A percentile compares a stretch with the other conserved stretches of the same genome.
phyloP scores from a whole-genome alignment of 2,113 vertebrate species.

The Willisornis vidua region DNA sequence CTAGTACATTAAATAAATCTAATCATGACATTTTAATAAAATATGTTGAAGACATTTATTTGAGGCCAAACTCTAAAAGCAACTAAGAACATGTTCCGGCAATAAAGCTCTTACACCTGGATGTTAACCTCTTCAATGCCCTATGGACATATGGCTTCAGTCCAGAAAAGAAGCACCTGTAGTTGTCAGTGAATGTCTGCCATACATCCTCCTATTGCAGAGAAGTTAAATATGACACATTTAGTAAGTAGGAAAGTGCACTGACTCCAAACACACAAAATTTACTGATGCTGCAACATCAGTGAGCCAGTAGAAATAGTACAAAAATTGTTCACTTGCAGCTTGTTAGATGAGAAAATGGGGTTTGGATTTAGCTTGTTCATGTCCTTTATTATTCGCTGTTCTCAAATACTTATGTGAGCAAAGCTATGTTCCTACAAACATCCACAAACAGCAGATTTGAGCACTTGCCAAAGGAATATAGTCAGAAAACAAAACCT shows the following conservation, averaged over 20 bases:
- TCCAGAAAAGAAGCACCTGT: constrained; percentile 76
- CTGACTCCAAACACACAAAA: neutral
- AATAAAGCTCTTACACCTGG: constrained; percentile 66
- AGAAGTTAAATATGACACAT: constrained; percentile 15
- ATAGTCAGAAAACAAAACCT: constrained; percentile 68
- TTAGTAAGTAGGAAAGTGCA: neutral
- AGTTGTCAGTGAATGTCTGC: constrained; percentile 54
- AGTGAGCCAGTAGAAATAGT: neutral
- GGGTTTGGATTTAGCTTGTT: constrained; percentile 32
- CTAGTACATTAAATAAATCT: constrained; percentile 58
- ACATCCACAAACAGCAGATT: constrained; percentile 61
- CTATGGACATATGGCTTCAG: constrained; percentile 65
- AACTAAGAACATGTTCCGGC: constrained; percentile 37
- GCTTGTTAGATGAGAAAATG: constrained; percentile 4
- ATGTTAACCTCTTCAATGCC: constrained; percentile 69
- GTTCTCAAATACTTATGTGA: constrained; percentile 55
- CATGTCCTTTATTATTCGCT: constrained; percentile 8
- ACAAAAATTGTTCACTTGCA: constrained; percentile 31
- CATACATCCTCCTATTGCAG: constrained; percentile 24
- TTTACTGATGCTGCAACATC: constrained; percentile 14
- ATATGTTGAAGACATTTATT: constrained; percentile 32
- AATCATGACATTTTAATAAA: constrained; percentile 61
- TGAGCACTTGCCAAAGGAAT: constrained; percentile 49
- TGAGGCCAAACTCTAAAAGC: constrained; percentile 50
- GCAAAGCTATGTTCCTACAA: constrained; percentile 61